Conservation (phyloP, 2,113 vertebrate species). For the Prietella phreatophila region DNA sequence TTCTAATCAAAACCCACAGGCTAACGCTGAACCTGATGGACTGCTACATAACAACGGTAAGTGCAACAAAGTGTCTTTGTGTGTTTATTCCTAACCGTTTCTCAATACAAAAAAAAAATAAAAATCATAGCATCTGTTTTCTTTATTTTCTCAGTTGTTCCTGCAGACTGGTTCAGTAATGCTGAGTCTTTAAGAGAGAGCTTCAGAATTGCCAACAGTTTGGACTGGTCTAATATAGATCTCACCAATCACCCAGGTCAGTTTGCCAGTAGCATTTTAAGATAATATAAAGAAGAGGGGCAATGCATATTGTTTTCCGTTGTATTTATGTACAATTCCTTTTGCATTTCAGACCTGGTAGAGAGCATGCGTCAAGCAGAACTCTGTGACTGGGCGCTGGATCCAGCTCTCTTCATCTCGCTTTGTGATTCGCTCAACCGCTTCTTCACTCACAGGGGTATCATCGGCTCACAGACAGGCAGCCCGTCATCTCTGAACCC, state of each 20-base stretch:
- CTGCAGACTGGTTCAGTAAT: slow-evolving; percentile 89
- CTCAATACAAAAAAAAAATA: not conserved
- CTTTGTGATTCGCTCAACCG: slow-evolving; percentile 79
- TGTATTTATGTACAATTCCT: not conserved
- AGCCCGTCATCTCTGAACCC: slow-evolving; percentile 57
- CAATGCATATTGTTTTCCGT: not conserved
- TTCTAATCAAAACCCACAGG: slow-evolving; percentile 41
- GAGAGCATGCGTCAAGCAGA: slow-evolving; percentile 78
- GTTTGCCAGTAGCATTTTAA: slow-evolving; percentile 44
- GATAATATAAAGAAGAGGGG: not conserved
- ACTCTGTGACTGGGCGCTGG: slow-evolving; percentile 75
- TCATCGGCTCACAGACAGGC: slow-evolving; percentile 64
- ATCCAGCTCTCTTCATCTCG: slow-evolving; percentile 72
- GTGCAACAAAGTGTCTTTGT: not conserved
- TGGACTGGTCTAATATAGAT: slow-evolving; percentile 96
- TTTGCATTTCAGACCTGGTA: slow-evolving; percentile 67
- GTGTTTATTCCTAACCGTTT: not conserved
- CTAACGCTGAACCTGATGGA: slow-evolving; percentile 51
- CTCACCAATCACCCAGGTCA: slow-evolving; percentile 90
- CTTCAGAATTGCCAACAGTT: slow-evolving; percentile 89
- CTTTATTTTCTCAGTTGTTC: slow-evolving; percentile 71
- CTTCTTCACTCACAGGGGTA: slow-evolving; percentile 76
- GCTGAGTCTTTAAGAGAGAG: slow-evolving; percentile 93
- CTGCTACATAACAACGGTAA: slow-evolving; percentile 52
- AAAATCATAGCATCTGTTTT: slow-evolving; percentile 16